These are phyloP conservation scores for Sebastes steindachneri DNA, from an alignment of 2,797 vertebrate genomes.

Conservation along the genomic window DNA sequence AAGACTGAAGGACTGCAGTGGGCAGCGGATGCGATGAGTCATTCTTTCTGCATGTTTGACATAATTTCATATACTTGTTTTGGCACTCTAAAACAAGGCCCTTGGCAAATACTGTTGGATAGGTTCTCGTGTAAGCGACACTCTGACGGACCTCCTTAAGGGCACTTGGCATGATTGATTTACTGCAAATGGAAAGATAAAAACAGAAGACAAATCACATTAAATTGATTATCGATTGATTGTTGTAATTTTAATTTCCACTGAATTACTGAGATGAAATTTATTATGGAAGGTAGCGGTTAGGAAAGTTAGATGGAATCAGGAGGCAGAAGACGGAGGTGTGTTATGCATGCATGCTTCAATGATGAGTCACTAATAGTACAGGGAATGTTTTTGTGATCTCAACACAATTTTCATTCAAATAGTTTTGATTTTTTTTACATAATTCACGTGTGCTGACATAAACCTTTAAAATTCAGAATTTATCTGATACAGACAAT, in stretches of 20 bases:
- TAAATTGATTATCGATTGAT: conserved; percentile 18
- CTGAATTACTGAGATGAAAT: neutral
- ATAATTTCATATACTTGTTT: conserved; percentile 25
- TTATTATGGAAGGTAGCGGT: neutral
- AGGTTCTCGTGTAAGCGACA: conserved; percentile 21
- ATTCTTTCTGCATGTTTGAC: conserved; percentile 13
- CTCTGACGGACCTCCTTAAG: conserved; percentile 44
- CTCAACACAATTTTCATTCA: neutral
- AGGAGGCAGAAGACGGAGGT: neutral
- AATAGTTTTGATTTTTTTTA: neutral
- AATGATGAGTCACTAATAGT: neutral
- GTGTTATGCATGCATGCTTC: conserved; percentile 23
- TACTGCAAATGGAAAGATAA: conserved; percentile 75
- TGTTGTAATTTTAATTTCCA: neutral
- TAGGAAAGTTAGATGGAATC: neutral
- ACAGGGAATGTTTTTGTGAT: neutral
- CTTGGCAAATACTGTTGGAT: conserved; percentile 48
- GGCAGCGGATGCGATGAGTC: conserved; percentile 11
- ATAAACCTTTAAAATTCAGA: neutral
- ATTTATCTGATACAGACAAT: neutral
- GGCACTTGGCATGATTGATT: conserved; percentile 68
- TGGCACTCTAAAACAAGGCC: conserved; percentile 62
- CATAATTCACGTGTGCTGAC: neutral
- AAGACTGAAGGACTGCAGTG: conserved; percentile 40
- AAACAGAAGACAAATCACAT: conserved; percentile 30